phyloP scores from a whole-genome alignment of 2,113 vertebrate species.

The Orientallactaga bullata region DNA sequence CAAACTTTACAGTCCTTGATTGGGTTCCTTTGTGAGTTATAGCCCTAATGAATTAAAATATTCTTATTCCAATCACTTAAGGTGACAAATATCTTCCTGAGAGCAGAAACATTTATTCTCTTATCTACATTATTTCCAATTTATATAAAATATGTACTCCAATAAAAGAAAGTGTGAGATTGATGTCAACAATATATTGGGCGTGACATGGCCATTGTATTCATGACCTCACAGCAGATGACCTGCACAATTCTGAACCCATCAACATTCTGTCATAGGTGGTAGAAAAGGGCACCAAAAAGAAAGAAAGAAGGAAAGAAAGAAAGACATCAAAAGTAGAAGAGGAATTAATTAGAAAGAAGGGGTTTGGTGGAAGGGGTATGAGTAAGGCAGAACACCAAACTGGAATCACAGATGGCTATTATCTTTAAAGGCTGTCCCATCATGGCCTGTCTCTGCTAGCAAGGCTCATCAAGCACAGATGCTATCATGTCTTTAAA shows the following conservation, averaged over 20 bases:
- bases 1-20: rapidly evolving
- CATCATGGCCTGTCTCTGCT: not conserved
- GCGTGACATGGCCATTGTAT: too few species aligned
- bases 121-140: constrained; percentile 20
- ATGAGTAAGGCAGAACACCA: not conserved
- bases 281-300: too few species aligned
- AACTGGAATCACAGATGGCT: not conserved
- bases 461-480: too few species aligned
- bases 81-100: not conserved
- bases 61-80: not conserved
- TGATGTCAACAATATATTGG: not conserved
- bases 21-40: not conserved
- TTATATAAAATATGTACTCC: not conserved
- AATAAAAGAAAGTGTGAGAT: not conserved
- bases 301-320: too few species aligned
- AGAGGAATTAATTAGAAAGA: too few species aligned
- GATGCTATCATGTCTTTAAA: not conserved
- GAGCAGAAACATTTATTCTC: not conserved
- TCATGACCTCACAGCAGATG: too few species aligned
- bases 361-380: too few species aligned
- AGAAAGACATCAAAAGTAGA: too few species aligned
- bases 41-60: not conserved
- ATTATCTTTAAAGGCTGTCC: not conserved
- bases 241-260: too few species aligned
- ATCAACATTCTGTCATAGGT: too few species aligned